These are phyloP conservation scores for Lapara coniferarum DNA, from an alignment of 2,888 invertebrate genomes.

Conservation along the genomic window DNA sequence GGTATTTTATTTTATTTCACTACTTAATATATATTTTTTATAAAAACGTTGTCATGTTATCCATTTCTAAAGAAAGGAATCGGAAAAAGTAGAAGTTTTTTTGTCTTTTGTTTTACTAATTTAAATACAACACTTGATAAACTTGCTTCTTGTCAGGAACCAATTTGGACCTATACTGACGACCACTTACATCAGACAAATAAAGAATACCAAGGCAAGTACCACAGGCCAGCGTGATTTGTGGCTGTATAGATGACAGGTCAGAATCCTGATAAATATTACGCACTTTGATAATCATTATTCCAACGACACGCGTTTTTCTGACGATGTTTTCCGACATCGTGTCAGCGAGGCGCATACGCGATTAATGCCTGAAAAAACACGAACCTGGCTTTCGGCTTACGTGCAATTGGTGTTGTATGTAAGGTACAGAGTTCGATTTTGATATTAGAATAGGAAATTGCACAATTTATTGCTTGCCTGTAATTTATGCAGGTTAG, in stretches of 20 bases:
- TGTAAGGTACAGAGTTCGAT: neutral
- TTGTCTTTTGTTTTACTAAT: no score
- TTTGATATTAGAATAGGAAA: no score
- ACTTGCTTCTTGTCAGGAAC: no score
- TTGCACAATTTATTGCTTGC: no score
- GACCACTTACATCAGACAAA: neutral
- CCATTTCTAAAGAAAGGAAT: no score
- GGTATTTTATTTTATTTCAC: no score
- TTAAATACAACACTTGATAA: no score
- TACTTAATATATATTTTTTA: no score
- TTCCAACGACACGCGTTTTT: conserved; percentile 22
- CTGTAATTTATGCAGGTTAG: no score
- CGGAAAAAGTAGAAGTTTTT: no score
- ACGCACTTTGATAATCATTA: conserved; percentile 14
- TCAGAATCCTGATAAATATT: conserved; percentile 17
- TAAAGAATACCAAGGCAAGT: neutral
- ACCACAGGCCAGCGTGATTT: neutral
- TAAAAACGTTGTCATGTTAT: no score
- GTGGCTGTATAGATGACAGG: neutral
- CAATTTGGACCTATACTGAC: no score
- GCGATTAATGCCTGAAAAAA: conserved; percentile 19
- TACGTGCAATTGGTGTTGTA: neutral
- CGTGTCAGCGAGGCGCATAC: conserved; percentile 11
- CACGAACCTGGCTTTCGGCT: neutral
- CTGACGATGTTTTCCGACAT: conserved; percentile 22